Conservation (phyloP, 2,113 vertebrate genomes). For the Colaptes auratus region DNA sequence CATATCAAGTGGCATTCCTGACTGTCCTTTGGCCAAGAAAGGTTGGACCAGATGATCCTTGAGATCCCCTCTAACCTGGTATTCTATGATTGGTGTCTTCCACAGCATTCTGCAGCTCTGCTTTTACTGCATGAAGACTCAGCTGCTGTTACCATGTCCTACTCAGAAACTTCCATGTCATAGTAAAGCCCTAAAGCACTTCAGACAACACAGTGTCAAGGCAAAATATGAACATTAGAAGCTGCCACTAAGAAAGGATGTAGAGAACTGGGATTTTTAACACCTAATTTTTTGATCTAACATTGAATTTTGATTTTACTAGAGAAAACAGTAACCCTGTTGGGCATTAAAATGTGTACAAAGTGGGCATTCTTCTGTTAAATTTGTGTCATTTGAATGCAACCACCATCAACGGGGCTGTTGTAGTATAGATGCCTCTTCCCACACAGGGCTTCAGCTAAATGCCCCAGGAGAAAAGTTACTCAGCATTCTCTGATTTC, state of each 20-base stretch:
- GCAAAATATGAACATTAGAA: not conserved
- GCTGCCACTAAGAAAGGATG: not conserved
- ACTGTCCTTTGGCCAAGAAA: not conserved
- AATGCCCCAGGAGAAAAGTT: not conserved
- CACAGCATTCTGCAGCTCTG: not conserved
- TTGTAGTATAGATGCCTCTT: too few species aligned
- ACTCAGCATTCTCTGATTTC: not conserved
- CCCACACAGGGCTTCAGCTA: not conserved
- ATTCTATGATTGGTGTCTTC: not conserved
- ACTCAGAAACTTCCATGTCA: not conserved
- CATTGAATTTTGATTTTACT: not conserved
- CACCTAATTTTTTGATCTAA: not conserved
- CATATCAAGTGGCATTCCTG: not conserved
- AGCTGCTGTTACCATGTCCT: too few species aligned
- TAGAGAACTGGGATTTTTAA: not conserved
- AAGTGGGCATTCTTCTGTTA: not conserved
- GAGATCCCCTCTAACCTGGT: not conserved
- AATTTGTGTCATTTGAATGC: not conserved
- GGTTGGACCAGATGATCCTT: not conserved
- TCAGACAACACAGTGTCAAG: not conserved
- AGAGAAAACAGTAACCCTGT: not conserved
- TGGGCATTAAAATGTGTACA: not conserved
- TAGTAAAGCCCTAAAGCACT: not conserved
- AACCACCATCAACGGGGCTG: not conserved
- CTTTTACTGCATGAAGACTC: not conserved